A percentile compares a stretch with the other conserved stretches of the same genome.
phyloP scores from a whole-genome alignment of 2,797 vertebrate genomes.

The Myotis planiceps region DNA sequence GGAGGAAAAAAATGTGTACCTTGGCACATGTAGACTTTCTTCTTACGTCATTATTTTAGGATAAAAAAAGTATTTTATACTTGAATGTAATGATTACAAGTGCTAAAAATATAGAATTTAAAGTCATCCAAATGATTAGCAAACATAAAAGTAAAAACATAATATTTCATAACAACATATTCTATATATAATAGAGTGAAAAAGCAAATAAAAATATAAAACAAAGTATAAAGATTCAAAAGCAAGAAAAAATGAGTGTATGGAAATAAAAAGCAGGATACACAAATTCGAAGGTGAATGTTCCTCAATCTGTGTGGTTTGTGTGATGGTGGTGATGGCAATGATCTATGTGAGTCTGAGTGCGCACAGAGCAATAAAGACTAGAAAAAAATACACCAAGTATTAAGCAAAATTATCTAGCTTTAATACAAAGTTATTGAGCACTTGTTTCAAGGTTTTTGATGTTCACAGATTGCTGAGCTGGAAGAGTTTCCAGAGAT shows the following conservation, averaged over 20 bases:
- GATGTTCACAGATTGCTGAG: background rate
- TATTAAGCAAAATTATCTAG: background rate
- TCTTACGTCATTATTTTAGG: background rate
- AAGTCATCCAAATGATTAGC: background rate
- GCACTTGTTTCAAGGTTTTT: conserved; percentile 19
- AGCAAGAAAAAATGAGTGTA: background rate
- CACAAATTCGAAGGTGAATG: background rate
- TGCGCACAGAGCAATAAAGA: background rate
- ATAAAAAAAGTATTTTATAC: background rate
- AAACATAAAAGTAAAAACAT: background rate
- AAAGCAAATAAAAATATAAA: background rate
- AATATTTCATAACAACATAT: background rate
- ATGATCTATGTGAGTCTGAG: background rate
- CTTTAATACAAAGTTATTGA: background rate
- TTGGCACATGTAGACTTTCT: background rate
- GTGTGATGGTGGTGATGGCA: background rate
- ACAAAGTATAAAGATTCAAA: background rate
- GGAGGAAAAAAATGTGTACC: background rate
- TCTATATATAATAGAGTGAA: background rate
- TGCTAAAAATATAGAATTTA: background rate
- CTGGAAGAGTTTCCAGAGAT: conserved; percentile 35
- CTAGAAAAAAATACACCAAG: background rate
- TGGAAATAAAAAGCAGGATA: background rate
- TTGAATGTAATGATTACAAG: background rate
- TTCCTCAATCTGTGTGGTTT: background rate